Evolutionary conservation across 2,113 vertebrate genomes (phyloP).

Genomic region (Equus quagga): DNA sequence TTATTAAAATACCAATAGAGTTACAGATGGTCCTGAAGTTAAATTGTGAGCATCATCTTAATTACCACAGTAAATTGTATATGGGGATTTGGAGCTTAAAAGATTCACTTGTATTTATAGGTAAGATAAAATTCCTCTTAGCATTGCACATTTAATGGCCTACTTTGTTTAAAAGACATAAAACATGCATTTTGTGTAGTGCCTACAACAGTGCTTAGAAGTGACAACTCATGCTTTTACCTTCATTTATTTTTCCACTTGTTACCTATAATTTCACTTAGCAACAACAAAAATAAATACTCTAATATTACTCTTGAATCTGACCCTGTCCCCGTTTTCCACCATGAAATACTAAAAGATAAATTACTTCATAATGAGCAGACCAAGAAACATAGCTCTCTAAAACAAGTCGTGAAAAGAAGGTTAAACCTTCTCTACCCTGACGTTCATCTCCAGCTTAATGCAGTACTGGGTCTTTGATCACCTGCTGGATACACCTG

Average conservation of each 20-base stretch:
- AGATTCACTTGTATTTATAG: conserved; percentile 84
- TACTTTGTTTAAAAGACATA: conserved; percentile 82
- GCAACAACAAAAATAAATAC: conserved; percentile 60
- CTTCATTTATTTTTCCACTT: conserved; percentile 70
- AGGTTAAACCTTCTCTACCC: not conserved
- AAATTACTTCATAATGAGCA: not conserved
- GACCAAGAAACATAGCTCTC: not conserved
- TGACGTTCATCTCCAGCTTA: not conserved
- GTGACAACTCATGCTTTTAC: conserved; percentile 70
- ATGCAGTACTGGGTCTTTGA: not conserved
- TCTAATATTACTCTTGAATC: conserved; percentile 43
- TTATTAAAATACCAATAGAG: conserved; percentile 85
- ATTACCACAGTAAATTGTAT: conserved; percentile 83
- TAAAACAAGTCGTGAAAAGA: not conserved
- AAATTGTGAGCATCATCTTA: conserved; percentile 80
- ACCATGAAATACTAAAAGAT: not conserved
- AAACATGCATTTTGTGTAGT: conserved; percentile 70
- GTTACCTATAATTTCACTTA: conserved; percentile 68
- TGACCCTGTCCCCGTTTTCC: not conserved
- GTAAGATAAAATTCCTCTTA: conserved; percentile 86
- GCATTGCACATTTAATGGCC: conserved; percentile 72
- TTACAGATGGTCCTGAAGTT: conserved; percentile 83
- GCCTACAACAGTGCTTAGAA: conserved; percentile 68
- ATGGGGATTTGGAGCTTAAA: conserved; percentile 81
- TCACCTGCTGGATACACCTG: not conserved